Base-by-base conservation (phyloP, 2,888 invertebrate species). In the Drosophila borealis region DNA sequence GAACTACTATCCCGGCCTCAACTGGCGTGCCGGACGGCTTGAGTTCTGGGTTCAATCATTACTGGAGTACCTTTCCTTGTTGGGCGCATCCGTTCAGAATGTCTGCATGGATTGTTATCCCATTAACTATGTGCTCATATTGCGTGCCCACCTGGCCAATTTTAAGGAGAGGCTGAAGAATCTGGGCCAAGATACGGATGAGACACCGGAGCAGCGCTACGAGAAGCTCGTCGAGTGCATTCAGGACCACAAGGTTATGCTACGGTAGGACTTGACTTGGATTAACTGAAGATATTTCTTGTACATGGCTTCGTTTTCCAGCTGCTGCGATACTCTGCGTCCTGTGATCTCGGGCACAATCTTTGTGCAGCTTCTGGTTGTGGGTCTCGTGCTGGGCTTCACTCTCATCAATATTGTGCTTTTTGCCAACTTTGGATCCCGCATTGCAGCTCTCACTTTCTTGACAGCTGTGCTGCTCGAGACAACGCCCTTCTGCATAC, bases 401-500 rank as follows among this genome's bases (percentile, higher is more conserved):
- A 80, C 89, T 11, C 57, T 89, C 0, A 84, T 90, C 0, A 90
- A 90, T 19, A 88, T 90, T 44, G 73, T 79, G 0, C 13, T 90
- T 3, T 88, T 86, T 37, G 88, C 89, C 13, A 80, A 81, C 25
- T 69, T 79, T 9, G 73, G 70, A 0, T 82, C 90, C 3, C 79
- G 80, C 19, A 74, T 90, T 11, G 81, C 81, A 3, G 78, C 90
- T 0, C 11, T 83, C 0, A 51, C 67, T 4, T 89, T 81, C 9
- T 62, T 90, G 62, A 63, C 67, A 2, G 81, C 81, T 0, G 80
- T 90, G 0, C 33, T 89, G 5, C n/a, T 86, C 36, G 86, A 90
- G 61, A 88, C 89, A 0, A 81, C 91, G 13, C 91, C 91, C 0
- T 85, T 86, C 29, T 90, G 90, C 37, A 90, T 82, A 46, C 79